A percentile compares a stretch with the other conserved stretches of the same genome.
phyloP scores from a whole-genome alignment of 2,797 vertebrate genomes.

The Pangasius larnaudii region DNA sequence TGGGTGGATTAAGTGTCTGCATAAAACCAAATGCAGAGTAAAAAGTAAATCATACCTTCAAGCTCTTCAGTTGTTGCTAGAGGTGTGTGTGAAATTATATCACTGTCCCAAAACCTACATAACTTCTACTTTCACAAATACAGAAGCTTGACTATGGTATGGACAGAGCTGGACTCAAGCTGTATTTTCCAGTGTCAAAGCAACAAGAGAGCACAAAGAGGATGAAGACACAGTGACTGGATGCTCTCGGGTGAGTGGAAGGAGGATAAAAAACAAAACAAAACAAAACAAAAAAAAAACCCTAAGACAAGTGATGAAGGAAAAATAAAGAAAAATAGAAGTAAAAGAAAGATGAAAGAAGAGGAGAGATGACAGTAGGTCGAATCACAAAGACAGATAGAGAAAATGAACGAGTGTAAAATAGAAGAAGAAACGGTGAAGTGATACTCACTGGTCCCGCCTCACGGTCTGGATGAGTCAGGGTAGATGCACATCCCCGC shows the following conservation, averaged over 20 bases:
- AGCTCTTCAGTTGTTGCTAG: neutral
- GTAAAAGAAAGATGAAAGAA: neutral
- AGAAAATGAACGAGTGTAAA: neutral
- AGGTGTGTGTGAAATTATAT: neutral
- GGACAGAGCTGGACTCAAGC: neutral
- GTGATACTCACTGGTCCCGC: constrained; percentile 85
- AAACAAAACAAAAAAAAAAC: neutral
- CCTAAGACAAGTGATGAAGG: neutral
- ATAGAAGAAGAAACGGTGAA: neutral
- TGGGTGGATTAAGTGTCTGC: neutral
- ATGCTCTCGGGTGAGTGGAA: neutral
- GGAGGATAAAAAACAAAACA: too few species aligned
- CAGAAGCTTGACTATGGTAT: neutral
- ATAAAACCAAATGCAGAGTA: neutral
- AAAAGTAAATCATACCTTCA: neutral
- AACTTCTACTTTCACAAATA: neutral
- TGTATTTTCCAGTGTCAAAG: neutral
- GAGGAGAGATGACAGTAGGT: neutral
- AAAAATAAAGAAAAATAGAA: neutral
- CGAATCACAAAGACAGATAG: neutral
- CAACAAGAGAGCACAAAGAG: neutral
- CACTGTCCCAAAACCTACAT: neutral
- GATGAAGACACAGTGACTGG: neutral
- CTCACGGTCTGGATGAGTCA: constrained; percentile 82
- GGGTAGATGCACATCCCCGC: constrained; percentile 59